Evolutionary conservation across 2,888 invertebrate genomes (phyloP), one percentile per base, ranked within the genome.

Genomic region (Plagodis pulveraria): DNA sequence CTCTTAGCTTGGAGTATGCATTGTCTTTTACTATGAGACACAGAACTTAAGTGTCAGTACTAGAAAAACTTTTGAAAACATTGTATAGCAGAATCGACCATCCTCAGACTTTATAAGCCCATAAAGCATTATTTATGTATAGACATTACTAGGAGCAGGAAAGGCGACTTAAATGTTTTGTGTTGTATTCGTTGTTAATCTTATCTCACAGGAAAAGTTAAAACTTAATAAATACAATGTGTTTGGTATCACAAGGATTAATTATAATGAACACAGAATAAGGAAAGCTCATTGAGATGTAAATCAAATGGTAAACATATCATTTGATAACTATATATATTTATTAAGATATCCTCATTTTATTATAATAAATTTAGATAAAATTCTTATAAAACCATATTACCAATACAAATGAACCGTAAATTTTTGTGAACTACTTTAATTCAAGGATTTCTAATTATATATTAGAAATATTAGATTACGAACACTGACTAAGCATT

Each of bases 131-230:
- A 4, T 22, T 22, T 22, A 4, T 22, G 22, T 22, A 22, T 43
- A 12, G 12, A 12, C 7, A 43, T 11, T 6, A 12, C 22, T 2
- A 12, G 9, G 7, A 44, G 46, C 9, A 10, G 40, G 38, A 38
- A n/a, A n/a, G n/a, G n/a, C n/a, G n/a, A n/a, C n/a, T n/a, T n/a
- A n/a, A n/a, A n/a, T n/a, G n/a, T n/a, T n/a, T n/a, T n/a, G n/a
- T n/a, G n/a, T n/a, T n/a, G n/a, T n/a, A n/a, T n/a, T n/a, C n/a
- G n/a, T n/a, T n/a, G n/a, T n/a, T n/a, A n/a, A 66, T 74, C 72
- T 78, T 78, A 81, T 78, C 80, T 69, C 41, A 52, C 9, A 46
- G 57, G 45, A 73, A 81, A 80, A 72, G 77, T 70, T 74, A 65
- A 33, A 67, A 45, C 62, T 63, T 59, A 57, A 53, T 50, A 58